Evolutionary conservation across 2,797 vertebrate genomes (phyloP), one percentile per base, ranked within the genome.

Genomic region (Spheniscus humboldti): DNA sequence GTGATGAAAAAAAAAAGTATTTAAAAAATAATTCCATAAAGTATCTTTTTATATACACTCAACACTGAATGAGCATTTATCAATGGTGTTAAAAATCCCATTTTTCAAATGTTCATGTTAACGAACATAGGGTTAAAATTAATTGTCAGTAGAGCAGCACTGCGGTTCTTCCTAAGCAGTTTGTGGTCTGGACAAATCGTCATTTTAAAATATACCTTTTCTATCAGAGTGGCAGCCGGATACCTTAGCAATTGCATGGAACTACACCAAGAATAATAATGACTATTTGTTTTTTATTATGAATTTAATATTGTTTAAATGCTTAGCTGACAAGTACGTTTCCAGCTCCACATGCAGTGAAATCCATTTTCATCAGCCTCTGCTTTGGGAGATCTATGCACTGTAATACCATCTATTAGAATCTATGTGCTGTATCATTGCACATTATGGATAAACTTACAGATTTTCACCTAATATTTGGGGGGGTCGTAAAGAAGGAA

Each of bases 381-480:
- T 96, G 75, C 87, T 98, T 97, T 96, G 96, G 95, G 94, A 96
- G 87, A 91, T 95, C 78, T 92, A n/a, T 86, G 93, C 91, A 86
- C 83, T 96, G 17, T 96, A 98, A 97, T 94, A 35, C 3, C 68
- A 30, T 73, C 95, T 95, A 97, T 97, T 97, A 97, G 96, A 97
- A 97, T 97, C 86, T 87, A 97, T 97, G 97, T 97, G 94, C 97
- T 97, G 96, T 97, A 96, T 97, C 97, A 98, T 94, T 98, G 97
- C 92, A 94, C 95, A 94, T 97, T 98, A 97, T 92, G 95, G 96
- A 96, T 96, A 97, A 97, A 98, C 96, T 97, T 97, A 94, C 79
- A 97, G 73, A 92, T 97, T 96, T 97, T 97, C 90, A 73, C 67
- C 93, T 97, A 97, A 97, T 97, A 90, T 97, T 94, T 97, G 48